Percentiles rank a stretch among this genome's conserved stretches.
Conservation (phyloP, 1,140 invertebrate genomes). For the Cyclargus thomasi region DNA sequence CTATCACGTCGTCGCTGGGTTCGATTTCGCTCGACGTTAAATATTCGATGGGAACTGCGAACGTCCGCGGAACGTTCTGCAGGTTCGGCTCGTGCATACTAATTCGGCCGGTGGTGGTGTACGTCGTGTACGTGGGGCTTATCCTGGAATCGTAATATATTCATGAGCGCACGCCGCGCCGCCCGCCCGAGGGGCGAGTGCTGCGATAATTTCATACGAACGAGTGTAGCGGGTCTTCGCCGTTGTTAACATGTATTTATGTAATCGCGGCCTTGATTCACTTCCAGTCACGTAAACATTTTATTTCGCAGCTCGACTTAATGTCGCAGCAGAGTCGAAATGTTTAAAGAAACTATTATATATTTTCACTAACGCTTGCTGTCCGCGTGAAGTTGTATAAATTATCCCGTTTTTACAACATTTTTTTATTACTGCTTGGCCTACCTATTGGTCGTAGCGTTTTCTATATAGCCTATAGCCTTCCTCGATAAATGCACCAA, state of each 20-base stretch:
- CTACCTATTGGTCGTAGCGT: too few species aligned
- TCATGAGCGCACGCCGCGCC: conserved; percentile 29
- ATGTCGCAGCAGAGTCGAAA: neutral
- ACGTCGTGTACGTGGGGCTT: conserved; percentile 83
- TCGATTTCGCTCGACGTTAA: conserved; percentile 49
- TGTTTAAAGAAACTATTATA: neutral
- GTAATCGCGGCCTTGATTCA: neutral
- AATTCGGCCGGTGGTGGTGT: conserved; percentile 92
- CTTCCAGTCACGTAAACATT: neutral
- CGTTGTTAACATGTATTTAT: neutral
- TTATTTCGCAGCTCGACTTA: neutral
- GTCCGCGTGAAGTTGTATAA: too few species aligned
- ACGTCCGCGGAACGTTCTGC: conserved; percentile 93
- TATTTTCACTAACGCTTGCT: too few species aligned
- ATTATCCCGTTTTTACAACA: too few species aligned
- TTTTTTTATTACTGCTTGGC: too few species aligned
- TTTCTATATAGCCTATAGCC: too few species aligned
- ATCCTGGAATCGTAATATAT: conserved; percentile 76
- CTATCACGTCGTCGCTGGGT: conserved; percentile 52
- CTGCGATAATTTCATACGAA: neutral
- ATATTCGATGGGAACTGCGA: conserved; percentile 74
- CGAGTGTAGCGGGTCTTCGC: neutral
- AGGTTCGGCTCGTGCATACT: conserved; percentile 95
- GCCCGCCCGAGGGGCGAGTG: neutral
- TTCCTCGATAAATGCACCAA: too few species aligned